These are phyloP conservation scores for Pipra filicauda DNA, from an alignment of 2,113 vertebrate species.

Conservation along the genomic window DNA sequence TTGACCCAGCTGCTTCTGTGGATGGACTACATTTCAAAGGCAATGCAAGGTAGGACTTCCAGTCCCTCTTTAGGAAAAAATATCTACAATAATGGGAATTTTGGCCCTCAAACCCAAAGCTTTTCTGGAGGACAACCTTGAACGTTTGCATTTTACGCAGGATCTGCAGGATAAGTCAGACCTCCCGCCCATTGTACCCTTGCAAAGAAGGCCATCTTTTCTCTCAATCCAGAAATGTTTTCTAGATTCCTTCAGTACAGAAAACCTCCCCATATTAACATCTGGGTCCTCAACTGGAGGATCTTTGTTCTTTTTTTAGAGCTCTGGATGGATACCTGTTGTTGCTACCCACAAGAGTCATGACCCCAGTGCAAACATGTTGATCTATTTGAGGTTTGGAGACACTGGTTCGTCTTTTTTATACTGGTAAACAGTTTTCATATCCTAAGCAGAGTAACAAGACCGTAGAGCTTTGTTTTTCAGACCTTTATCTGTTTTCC, in stretches of 20 bases:
- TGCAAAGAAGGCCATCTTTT: background rate
- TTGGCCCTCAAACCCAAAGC: background rate
- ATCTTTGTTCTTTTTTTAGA: background rate
- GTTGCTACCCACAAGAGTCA: background rate
- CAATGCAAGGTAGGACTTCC: background rate
- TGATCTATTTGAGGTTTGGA: background rate
- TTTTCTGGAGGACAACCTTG: background rate
- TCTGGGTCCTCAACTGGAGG: background rate
- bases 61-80: background rate
- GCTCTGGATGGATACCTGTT: background rate
- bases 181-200: rapidly evolving
- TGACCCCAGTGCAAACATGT: background rate
- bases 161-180: background rate
- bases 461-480: background rate
- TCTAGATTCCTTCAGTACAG: background rate
- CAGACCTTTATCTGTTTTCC: background rate
- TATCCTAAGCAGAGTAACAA: background rate
- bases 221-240: background rate
- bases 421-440: background rate
- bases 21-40: background rate
- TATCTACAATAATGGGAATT: background rate
- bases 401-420: background rate
- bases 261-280: background rate
- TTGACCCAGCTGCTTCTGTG: background rate
- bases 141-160: background rate